Evolutionary conservation across 2,797 vertebrate species (phyloP).

Genomic region (Acipenser ruthenus): DNA sequence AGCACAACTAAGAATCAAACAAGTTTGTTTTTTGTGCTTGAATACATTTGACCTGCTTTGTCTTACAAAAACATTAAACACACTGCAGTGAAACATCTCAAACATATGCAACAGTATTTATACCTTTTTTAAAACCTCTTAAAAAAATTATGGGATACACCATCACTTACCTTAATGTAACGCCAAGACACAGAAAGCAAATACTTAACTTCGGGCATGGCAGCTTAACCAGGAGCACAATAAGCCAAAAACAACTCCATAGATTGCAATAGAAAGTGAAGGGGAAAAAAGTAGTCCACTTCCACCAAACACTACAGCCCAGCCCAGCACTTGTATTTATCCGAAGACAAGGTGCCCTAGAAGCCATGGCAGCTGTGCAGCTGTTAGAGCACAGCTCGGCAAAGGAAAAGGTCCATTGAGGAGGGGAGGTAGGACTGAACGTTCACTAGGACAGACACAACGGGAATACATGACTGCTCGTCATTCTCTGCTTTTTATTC

Average conservation of each 20-base stretch:
- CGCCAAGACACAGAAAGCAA: conserved; percentile 42
- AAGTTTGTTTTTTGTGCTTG: too few relatives aligned
- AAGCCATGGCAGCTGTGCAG: background rate
- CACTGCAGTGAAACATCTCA: background rate
- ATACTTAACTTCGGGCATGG: conserved; percentile 36
- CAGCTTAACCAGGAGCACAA: conserved; percentile 28
- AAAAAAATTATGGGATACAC: too few relatives aligned
- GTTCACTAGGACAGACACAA: conserved; percentile 7
- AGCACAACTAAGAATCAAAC: too few relatives aligned
- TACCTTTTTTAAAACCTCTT: too few relatives aligned
- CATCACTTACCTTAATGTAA: conserved; percentile 48
- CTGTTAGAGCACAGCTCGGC: background rate
- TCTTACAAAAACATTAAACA: background rate
- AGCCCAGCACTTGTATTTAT: background rate
- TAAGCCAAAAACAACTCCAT: background rate
- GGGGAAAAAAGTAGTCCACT: background rate
- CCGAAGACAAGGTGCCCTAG: background rate
- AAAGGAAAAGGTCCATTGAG: conserved; percentile 5
- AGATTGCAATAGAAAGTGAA: background rate
- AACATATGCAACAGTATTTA: too few relatives aligned
- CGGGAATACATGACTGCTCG: conserved; percentile 17
- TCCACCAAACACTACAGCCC: background rate
- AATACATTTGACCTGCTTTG: background rate
- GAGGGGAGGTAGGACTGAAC: conserved; percentile 1
- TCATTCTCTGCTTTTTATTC: conserved; percentile 14